Evolutionary conservation across 2,113 vertebrate genomes (phyloP), one percentile per base, ranked within the genome.

Genomic region (Pseudorectes ferrugineus): DNA sequence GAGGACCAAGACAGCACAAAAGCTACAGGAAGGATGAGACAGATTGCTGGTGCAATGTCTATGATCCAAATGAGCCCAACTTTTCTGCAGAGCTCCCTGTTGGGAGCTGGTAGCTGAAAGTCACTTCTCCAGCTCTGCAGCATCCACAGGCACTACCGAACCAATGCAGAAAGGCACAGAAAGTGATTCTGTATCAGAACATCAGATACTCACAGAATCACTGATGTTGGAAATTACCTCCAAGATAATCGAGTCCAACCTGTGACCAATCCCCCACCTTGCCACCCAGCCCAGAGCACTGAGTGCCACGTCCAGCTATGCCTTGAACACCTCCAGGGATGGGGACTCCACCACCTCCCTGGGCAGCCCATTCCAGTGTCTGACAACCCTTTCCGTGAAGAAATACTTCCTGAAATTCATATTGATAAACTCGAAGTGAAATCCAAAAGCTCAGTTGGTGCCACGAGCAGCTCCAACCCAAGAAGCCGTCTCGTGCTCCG

Each of bases 401-500:
- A 71, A 88, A 48, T 12, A 26, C 49, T 19, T 72, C 49, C 25
- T 48, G 31, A 42, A 71, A 55, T 48, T 42, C 35, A 31, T 35
- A 35, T 0, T 33, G 68, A 89, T 66, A 66, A 92, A 91, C 70
- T 48, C 5, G 0, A 71, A 91, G 45, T n/a, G 77, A 92, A 93
- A 80, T 25, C 51, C 5, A 6, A 77, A 77, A 83, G 17, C 63
- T 85, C 88, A 49, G 45, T 19, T 35, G 78, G 57, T 85, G 73
- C 85, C 92, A 95, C 45, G 18, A 73, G 70, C 54, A 31, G 62
- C 63, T 89, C 59, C 71, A 70, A 6, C 63, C 40, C 52, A 33
- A 65, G 85, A 79, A 49, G 48, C 12, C 12, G 5, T 71, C 73
- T 46, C 9, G 0, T 10, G 74, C 70, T 57, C 10, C 2, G 38